Conservation (phyloP, 2,888 invertebrate species). For the Orchesella flavescens region DNA sequence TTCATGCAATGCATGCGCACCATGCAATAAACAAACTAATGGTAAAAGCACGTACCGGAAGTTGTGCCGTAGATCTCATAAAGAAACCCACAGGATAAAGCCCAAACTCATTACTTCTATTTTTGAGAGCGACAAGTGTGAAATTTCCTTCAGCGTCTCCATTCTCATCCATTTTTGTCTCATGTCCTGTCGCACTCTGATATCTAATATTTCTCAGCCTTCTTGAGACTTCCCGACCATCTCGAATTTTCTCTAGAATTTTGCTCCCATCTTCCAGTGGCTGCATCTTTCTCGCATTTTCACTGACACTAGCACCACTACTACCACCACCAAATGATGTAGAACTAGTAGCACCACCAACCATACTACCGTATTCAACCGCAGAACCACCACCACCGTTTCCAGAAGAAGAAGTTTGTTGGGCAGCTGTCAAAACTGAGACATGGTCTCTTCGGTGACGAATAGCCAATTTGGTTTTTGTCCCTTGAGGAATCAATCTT, state of each 20-base stretch:
- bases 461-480: conserved; percentile 48
- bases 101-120: conserved; percentile 73
- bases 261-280: conserved; percentile 21
- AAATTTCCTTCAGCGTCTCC: conserved; percentile 96
- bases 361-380: neutral
- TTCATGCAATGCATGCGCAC: too few relatives aligned
- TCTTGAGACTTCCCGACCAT: conserved; percentile 74
- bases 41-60: conserved; percentile 87
- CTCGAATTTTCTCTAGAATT: conserved; percentile 69
- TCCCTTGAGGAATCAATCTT: conserved; percentile 53
- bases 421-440: conserved; percentile 33
- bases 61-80: conserved; percentile 73
- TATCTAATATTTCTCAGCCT: conserved; percentile 75
- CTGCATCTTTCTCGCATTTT: neutral
- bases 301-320: neutral
- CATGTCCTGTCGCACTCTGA: conserved; percentile 74
- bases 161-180: conserved; percentile 83
- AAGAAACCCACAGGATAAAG: conserved; percentile 76
- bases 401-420: neutral
- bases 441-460: conserved; percentile 55
- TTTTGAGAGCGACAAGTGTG: conserved; percentile 82
- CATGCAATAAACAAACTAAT: too few relatives aligned
- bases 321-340: conserved; percentile 19
- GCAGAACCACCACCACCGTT: neutral
- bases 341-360: conserved; percentile 1